Base-by-base conservation (phyloP, 2,113 vertebrate species). In the Calonectris borealis region DNA sequence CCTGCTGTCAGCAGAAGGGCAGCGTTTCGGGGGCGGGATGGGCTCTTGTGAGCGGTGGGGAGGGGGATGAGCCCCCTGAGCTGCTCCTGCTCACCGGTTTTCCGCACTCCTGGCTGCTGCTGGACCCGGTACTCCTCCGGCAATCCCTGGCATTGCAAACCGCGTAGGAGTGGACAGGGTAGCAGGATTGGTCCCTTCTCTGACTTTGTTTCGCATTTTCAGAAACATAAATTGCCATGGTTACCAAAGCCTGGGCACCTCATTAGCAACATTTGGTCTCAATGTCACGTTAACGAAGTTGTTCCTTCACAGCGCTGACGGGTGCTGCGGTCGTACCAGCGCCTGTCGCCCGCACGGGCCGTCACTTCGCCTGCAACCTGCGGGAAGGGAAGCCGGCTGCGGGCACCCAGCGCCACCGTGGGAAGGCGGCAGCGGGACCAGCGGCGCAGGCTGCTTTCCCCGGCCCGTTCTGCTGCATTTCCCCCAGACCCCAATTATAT, bases 151-250 rank as follows among this genome's bases (percentile, higher is more conserved):
- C 61, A 19, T 12, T 9, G 13, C 84, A 71, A 60, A 76, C 29
- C 1, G 7, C 1, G 0, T 26, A 40, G 60, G 69, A 90, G 72
- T 0, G 0, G 62, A 42, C 49, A 54, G 36, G 73, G 75, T 17
- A 86, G 60, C 62, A 64, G 55, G 58, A 90, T 17, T 58, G n/a
- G 85, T 70, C 93, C 79, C 72, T 75, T 91, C 75, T 61, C 71
- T 4, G 26, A 62, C 77, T 96, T 94, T 31, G 54, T 90, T 85
- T 92, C 29, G 0, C 52, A 11, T 94, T 93, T 94, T 86, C 86
- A 60, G 91, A 78, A 95, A 80, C 83, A 65, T 75, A 76, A 73
- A 97, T 98, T 64, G 96, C 94, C 96, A 97, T 98, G 97, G 97
- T 96, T 98, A 98, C 98, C 88, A 34, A 40, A 46, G 77, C 57